Evolutionary conservation across 2,113 vertebrate species (phyloP).

Genomic region (Strix aluco): DNA sequence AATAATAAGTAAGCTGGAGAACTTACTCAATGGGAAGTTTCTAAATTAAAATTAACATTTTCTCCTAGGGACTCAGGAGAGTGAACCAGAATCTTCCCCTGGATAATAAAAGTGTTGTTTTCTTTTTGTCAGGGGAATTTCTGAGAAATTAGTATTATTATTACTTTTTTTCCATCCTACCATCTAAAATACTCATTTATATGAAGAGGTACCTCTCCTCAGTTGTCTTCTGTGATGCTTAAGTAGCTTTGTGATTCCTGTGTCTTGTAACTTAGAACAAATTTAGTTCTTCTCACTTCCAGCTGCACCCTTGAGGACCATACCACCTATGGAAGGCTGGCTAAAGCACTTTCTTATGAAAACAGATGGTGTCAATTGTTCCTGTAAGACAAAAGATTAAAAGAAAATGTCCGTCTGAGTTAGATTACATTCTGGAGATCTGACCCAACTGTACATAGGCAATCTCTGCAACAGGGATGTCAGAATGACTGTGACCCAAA

Average conservation of each 20-base stretch:
- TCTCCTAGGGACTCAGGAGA: not conserved
- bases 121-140: not conserved
- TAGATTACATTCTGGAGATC: not conserved
- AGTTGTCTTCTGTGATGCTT: not conserved
- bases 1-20: not conserved
- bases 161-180: not conserved
- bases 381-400: slow-evolving; percentile 2
- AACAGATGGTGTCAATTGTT: slow-evolving; percentile 22
- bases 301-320: not conserved
- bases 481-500: not conserved
- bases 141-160: not conserved
- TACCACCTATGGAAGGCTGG: not conserved
- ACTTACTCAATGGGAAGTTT: not conserved
- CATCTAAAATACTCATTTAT: not conserved
- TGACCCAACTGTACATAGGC: not conserved
- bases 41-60: not conserved
- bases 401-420: not conserved
- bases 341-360: not conserved
- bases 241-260: not conserved
- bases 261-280: not conserved
- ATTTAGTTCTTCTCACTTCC: not conserved
- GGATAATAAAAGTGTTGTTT: not conserved
- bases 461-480: not conserved
- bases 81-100: not conserved
- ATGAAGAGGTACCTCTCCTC: not conserved